A percentile compares a stretch with the other conserved stretches of the same genome.
Evolutionary conservation across 2,888 invertebrate genomes (phyloP).

Genomic region (Ypsolopha scabrella): DNA sequence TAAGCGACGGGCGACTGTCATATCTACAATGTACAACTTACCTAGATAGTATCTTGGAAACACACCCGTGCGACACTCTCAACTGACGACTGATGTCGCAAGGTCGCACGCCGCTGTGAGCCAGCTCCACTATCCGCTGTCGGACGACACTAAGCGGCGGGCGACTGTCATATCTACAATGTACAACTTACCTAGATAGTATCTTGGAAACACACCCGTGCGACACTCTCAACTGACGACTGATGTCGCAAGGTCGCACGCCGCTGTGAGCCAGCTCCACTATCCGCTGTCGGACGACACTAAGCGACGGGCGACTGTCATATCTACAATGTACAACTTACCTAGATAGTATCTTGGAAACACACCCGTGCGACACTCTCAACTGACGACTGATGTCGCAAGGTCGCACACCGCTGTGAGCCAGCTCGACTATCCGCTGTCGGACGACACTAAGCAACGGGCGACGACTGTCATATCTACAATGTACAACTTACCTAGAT

Average conservation of each 20-base stretch:
- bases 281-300: conserved; percentile 89
- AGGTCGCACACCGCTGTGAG: neutral
- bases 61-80: conserved; percentile 72
- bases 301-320: conserved; percentile 87
- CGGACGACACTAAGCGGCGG: no score
- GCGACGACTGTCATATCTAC: no score
- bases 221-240: conserved; percentile 85
- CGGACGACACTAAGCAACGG: no score
- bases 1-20: no score
- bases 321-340: neutral
- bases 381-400: conserved; percentile 78
- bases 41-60: conserved; percentile 95
- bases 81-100: conserved; percentile 96
- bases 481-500: conserved; percentile 72
- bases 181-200: conserved; percentile 79
- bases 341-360: conserved; percentile 95
- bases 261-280: conserved; percentile 96
- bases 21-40: no score
- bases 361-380: conserved; percentile 72
- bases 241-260: conserved; percentile 96
- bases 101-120: conserved; percentile 94
- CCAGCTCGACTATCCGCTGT: no score
- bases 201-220: conserved; percentile 83
- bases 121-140: conserved; percentile 92
- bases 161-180: no score